Base-by-base conservation (phyloP, 1,140 invertebrate species). In the Pemphigus obesinymphae region DNA sequence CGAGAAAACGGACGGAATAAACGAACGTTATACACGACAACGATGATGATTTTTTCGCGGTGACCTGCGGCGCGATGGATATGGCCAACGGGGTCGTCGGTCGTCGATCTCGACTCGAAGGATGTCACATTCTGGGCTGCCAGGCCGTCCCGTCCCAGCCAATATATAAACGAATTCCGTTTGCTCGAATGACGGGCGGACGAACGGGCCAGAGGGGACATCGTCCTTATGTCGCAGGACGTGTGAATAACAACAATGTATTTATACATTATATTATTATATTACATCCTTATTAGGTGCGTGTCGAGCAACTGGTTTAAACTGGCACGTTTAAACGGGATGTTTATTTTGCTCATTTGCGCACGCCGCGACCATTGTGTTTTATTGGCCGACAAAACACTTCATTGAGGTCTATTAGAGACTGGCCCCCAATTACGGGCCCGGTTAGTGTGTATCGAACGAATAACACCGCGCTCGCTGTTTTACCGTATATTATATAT, bases 251-350 rank as follows among this genome's bases (percentile, higher is more conserved):
- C 20, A 43, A 40, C 40, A 78, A 58, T n/a, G n/a, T n/a, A n/a
- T n/a, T n/a, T n/a, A n/a, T n/a, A n/a, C n/a, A n/a, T n/a, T n/a
- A n/a, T n/a, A n/a, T n/a, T n/a, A n/a, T n/a, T 78, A 78, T 55
- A 15, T 23, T 40, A 80, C 76, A 80, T 80, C 76, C 76, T 80
- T 31, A 80, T 80, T 48, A 78, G 40, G 37, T 29, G 37, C 37
- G 31, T 11, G 10, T 45, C 43, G 37, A n/a, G n/a, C n/a, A n/a
- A n/a, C n/a, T n/a, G n/a, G n/a, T n/a, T n/a, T n/a, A n/a, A n/a
- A n/a, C 58, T 17, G 11, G 4, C 11, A 2, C n/a, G 1, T 29
- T 80, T 80, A 80, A 80, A 80, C 55, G 26, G 76, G 76, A 80
- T 80, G 76, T 80, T 80, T 80, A 63, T 80, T 43, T 43, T 3